These are phyloP conservation scores for Ennomos fuscantarius DNA, from an alignment of 2,888 invertebrate species.

Conservation along the genomic window DNA sequence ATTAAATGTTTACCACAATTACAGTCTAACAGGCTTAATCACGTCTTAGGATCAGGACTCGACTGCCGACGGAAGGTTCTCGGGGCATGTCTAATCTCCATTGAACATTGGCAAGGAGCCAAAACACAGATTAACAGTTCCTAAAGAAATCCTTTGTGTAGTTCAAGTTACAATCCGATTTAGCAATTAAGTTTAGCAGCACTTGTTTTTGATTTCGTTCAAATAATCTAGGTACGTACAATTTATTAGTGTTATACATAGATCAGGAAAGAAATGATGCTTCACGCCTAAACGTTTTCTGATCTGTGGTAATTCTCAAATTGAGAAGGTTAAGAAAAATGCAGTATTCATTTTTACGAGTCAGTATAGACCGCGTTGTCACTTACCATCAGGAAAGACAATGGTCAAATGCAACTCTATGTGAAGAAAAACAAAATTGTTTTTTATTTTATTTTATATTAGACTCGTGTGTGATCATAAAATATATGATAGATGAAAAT, in stretches of 20 bases:
- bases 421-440: no score
- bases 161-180: slow-evolving; percentile 44
- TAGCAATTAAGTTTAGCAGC: slow-evolving; percentile 31
- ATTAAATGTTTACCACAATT: slow-evolving; percentile 34
- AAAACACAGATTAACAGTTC: slow-evolving; percentile 70
- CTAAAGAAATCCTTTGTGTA: slow-evolving; percentile 62
- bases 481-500: no score
- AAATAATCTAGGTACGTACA: slow-evolving; percentile 4
- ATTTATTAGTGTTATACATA: no score
- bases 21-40: slow-evolving; percentile 46
- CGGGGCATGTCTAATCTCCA: slow-evolving; percentile 62
- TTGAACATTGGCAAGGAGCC: slow-evolving; percentile 63
- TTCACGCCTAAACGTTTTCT: no score
- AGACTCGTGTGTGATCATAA: no score
- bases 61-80: slow-evolving; percentile 24
- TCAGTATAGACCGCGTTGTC: no score
- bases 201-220: slow-evolving; percentile 12
- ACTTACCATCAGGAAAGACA: no score
- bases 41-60: slow-evolving; percentile 45
- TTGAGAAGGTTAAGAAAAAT: no score
- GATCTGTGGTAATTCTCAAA: slow-evolving; percentile 4
- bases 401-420: no score
- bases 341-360: no score
- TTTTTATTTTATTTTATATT: no score
- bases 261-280: no score